A percentile compares a stretch with the other conserved stretches of the same genome.
Evolutionary conservation across 2,797 vertebrate genomes (phyloP).

Genomic region (Emys orbicularis): DNA sequence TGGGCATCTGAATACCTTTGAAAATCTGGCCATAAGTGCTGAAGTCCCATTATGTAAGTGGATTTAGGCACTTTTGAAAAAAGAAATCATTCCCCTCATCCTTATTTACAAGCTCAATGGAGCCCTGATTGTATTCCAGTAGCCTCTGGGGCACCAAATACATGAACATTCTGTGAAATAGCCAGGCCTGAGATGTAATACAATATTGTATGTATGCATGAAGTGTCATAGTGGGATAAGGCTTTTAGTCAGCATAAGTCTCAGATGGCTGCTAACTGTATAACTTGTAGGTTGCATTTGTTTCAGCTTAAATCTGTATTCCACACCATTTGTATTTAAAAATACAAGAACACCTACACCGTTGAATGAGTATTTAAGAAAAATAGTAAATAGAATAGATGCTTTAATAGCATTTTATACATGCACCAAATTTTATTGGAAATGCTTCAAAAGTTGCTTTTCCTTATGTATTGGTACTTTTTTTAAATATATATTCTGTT

Average conservation of each 20-base stretch:
- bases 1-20: background rate
- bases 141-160: background rate
- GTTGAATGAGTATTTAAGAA: background rate
- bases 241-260: background rate
- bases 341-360: background rate
- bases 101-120: background rate
- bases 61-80: background rate
- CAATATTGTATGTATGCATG: background rate
- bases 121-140: background rate
- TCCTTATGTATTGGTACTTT: background rate
- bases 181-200: background rate
- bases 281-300: background rate
- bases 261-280: background rate
- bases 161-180: background rate
- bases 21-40: background rate
- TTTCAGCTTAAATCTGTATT: background rate
- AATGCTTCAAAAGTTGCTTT: background rate
- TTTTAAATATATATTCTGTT: background rate
- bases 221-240: background rate
- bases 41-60: background rate
- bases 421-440: background rate
- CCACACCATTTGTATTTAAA: background rate
- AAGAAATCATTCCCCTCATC: background rate
- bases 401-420: background rate
- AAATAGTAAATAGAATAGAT: background rate